Evolutionary conservation across 2,888 invertebrate genomes (phyloP).

Genomic region (Meiosimyza decipiens): DNA sequence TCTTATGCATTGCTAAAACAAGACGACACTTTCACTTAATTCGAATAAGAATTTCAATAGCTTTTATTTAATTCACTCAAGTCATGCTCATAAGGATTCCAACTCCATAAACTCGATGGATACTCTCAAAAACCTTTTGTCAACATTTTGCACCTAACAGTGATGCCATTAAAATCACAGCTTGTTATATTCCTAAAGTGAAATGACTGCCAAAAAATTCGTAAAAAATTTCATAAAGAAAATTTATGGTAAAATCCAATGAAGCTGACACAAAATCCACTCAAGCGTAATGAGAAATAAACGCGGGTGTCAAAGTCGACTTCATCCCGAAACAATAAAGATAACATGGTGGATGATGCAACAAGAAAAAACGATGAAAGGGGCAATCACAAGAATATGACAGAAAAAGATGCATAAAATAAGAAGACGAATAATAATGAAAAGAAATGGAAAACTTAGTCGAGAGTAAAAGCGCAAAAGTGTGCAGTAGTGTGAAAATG

Average conservation of each 20-base stretch:
- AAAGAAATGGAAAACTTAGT: constrained; percentile 33
- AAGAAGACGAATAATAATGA: constrained; percentile 10
- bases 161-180: constrained; percentile 13
- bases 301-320: constrained; percentile 46
- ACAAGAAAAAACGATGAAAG: constrained; percentile 18
- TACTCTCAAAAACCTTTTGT: too few species aligned
- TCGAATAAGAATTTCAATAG: too few species aligned
- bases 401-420: constrained; percentile 21
- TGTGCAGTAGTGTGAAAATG: constrained; percentile 8
- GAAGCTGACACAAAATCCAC: constrained; percentile 53
- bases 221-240: constrained; percentile 43
- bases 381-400: constrained; percentile 39
- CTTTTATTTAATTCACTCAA: too few species aligned
- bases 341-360: constrained; percentile 20
- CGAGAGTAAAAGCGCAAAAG: constrained; percentile 18
- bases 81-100: too few species aligned
- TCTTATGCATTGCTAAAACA: too few species aligned
- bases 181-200: constrained; percentile 2
- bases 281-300: constrained; percentile 53
- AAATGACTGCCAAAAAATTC: constrained; percentile 42
- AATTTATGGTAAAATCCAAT: constrained; percentile 60
- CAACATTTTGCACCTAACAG: too few species aligned
- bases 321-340: constrained; percentile 28
- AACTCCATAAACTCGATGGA: too few species aligned
- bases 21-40: too few species aligned